Base-by-base conservation (phyloP, 2,888 invertebrate genomes). In the Notocelia uddmanniana region DNA sequence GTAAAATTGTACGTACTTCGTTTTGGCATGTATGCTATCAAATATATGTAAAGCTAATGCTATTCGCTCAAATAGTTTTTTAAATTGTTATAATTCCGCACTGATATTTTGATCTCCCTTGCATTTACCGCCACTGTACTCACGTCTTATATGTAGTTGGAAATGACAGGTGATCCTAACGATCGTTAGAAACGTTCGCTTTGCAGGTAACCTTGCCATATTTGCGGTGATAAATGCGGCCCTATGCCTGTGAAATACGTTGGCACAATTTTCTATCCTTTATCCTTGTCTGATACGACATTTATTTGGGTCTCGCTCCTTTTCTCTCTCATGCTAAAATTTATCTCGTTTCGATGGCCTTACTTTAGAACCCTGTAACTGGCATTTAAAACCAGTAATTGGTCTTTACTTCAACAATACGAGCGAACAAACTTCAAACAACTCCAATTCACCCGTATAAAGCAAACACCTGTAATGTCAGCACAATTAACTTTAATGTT, bases 401-500 rank as follows among this genome's bases (percentile, higher is more conserved):
- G n/a, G 5, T n/a, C 45, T 45, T 45, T 45, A 45, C 45, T 45
- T 45, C 45, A 45, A 45, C n/a, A 45, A 45, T 45, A 45, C 45
- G n/a, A 15, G 41, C 41, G 18, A 10, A 18, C 18, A 23, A 62
- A 62, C 60, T 41, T 62, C 10, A 60, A 48, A 48, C 59, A 62
- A 60, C 31, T 19, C 52, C 41, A 18, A 21, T 34, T 13, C 63
- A 15, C 41, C 18, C 41, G 21, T 23, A 26, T 57, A 26, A 69
- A 58, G 64, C 23, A 71, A 71, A 59, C 58, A 64, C 45, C 11
- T 45, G 52, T 45, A 66, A 64, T 57, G 34, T 66, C 50, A 31
- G 52, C 21, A 59, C 52, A 71, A 71, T 66, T 71, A 66, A 54
- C 64, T 69, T 66, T 26, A 70, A 66, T 70, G 66, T 70, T 70